Evolutionary conservation across 2,797 vertebrate genomes (phyloP), one percentile per base, ranked within the genome.

Genomic region (Pyrocephalus nanus): DNA sequence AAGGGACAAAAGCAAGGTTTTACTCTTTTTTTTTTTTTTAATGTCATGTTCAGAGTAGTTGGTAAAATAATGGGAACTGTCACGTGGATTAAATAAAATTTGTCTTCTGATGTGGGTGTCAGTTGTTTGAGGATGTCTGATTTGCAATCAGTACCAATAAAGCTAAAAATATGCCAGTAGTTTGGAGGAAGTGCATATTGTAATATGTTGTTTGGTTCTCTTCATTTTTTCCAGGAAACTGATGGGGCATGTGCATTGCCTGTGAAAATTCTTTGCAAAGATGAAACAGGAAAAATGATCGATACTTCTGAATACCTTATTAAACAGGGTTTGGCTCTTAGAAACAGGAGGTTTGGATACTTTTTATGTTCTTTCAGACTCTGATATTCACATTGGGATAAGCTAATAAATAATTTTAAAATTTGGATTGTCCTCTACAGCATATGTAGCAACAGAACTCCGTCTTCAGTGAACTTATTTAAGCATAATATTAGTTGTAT

Each of bases 261-360:
- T 30, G 98, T 99, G 95, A 98, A 97, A 88, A 97, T 99, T 88
- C 95, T 97, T 92, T 98, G 96, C 96, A 97, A 95, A 86, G 98
- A 98, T 96, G 97, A 96, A 95, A 97, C 91, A 34, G 98, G 98
- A 84, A 96, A 98, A 77, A 90, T 93, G 11, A 92, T 98, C 74
- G 99, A 98, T 96, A 93, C 99, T 43, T 98, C 99, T 50, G 98
- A 99, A 92, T 98, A 98, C 69, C 98, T 99, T 89, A 93, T 98
- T 96, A 97, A 96, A 47, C 97, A 98, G 92, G 99, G 99, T 54
- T 98, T 99, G 86, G 99, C 99, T 40, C 97, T 99, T 51, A 98
- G 97, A 93, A 97, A 98, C 61, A 98, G 97, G 96, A 99, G 98
- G 97, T 98, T 97, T 45, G 93, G 19, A 88, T 72, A 30, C 57